phyloP scores from a whole-genome alignment of 2,888 invertebrate genomes.

The Pachliopta kotzebuea region DNA sequence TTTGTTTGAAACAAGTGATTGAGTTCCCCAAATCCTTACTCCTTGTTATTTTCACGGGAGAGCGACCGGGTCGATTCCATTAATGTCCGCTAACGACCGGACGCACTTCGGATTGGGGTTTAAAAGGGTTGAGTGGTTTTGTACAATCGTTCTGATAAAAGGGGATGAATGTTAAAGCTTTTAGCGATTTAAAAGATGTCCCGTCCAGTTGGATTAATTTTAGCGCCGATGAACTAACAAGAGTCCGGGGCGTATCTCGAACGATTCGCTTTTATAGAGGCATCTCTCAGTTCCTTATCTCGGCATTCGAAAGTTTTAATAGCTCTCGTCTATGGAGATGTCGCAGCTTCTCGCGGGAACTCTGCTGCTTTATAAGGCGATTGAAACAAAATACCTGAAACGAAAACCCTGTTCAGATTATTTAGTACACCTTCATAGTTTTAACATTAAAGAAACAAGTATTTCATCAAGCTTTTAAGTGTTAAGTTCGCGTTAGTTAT shows the following conservation, averaged over 20 bases:
- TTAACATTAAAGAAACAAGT: too few species aligned
- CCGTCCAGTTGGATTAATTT: conserved; percentile 55
- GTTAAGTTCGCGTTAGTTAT: too few species aligned
- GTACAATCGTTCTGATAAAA: conserved; percentile 77
- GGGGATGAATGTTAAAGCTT: conserved; percentile 73
- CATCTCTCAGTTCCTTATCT: conserved; percentile 31
- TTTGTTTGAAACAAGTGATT: conserved; percentile 55
- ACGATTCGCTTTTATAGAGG: conserved; percentile 31
- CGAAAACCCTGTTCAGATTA: neutral
- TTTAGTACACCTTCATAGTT: too few species aligned
- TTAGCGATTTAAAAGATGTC: conserved; percentile 75
- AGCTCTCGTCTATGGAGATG: conserved; percentile 13
- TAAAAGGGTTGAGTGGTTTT: conserved; percentile 80
- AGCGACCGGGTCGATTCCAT: conserved; percentile 73
- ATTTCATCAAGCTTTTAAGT: too few species aligned
- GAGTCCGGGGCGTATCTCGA: conserved; percentile 36
- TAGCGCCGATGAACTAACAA: conserved; percentile 52
- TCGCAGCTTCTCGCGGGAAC: neutral
- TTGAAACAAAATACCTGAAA: conserved; percentile 4
- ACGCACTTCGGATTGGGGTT: conserved; percentile 77
- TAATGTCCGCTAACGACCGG: conserved; percentile 79
- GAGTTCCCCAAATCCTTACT: conserved; percentile 54
- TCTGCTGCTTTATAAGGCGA: neutral
- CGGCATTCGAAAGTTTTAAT: conserved; percentile 29
- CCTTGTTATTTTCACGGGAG: conserved; percentile 76